Evolutionary conservation across 2,888 invertebrate species (phyloP), one percentile per base, ranked within the genome.

Genomic region (Arge pagana): DNA sequence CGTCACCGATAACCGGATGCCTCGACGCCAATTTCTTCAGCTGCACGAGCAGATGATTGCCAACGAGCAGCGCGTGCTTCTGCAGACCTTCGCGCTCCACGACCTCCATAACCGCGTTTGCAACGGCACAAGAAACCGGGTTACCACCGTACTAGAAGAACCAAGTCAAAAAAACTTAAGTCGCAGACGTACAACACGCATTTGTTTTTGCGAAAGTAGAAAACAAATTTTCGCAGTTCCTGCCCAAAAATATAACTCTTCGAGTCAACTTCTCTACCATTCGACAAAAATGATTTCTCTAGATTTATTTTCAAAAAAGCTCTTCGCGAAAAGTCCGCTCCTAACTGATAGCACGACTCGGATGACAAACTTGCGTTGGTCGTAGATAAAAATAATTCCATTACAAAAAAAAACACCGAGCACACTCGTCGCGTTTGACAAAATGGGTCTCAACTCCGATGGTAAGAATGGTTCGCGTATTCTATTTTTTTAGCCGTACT

Each of bases 61-160:
- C 98, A 19, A 96, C 89, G 26, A 84, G 80, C 1, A 82, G 73
- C 0, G 98, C 96, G 57, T 95, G 87, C 59, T 93, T 87, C 71
- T 88, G 82, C 5, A 99, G 80, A 19, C 87, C 83, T 71, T 98
- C 96, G 31, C 89, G 85, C 67, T 94, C 90, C 54, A 99, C 92
- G 4, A 93, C 89, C 65, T 95, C 91, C 71, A 99, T 85, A 1
- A 99, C 98, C 3, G 96, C 93, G 71, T 92, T 90, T 0, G 94
- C 96, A 41, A 97, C 90, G 0, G 97, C 96, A 73, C 97, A 97
- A 0, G 97, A 96, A 0, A 99, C 98, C 8, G 99, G 97, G 80
- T 99, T 99, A 7, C 99, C 99, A 8, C 98, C 99, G 72, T 94
- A 99, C 93, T 95, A 77, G 37, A 76, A 72, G 49, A 31, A 54